Conservation (phyloP, 30 jellyfish, hydroid and myxozoan genomes). For the Turritopsis rubra region DNA sequence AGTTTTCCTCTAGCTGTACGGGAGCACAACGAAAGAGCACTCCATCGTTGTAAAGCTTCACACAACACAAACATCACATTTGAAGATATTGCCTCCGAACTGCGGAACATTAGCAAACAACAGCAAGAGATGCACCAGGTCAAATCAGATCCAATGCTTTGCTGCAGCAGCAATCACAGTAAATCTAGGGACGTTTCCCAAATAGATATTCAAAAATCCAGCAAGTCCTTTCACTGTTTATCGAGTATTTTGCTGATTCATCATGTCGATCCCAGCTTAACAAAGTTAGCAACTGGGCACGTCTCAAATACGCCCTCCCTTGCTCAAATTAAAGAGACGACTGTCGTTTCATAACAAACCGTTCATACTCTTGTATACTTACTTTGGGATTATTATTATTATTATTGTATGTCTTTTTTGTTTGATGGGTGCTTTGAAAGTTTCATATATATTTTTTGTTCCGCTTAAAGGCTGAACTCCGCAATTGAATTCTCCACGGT, state of each 20-base stretch:
- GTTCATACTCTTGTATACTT: background rate
- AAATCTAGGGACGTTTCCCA: background rate
- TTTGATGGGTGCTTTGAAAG: no score
- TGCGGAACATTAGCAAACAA: background rate
- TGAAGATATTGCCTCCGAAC: conserved; percentile 10
- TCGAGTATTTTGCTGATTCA: background rate
- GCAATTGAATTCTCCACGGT: no score
- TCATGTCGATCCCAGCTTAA: background rate
- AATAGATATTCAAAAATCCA: background rate
- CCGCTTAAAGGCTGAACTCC: no score
- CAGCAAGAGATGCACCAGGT: background rate
- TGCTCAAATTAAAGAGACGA: background rate
- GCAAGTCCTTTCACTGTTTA: background rate
- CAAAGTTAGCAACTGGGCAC: background rate
- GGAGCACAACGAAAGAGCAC: conserved; percentile 8
- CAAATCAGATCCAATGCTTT: background rate
- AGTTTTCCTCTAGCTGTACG: background rate
- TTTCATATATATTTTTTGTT: no score
- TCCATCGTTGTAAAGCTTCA: conserved; percentile 24
- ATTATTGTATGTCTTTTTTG: no score
- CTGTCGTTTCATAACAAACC: background rate
- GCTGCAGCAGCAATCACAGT: background rate
- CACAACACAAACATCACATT: background rate
- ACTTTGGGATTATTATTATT: no score
- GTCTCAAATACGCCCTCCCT: background rate